These are phyloP conservation scores for Limonius californicus DNA, from an alignment of 1,140 invertebrate species.

Conservation along the genomic window DNA sequence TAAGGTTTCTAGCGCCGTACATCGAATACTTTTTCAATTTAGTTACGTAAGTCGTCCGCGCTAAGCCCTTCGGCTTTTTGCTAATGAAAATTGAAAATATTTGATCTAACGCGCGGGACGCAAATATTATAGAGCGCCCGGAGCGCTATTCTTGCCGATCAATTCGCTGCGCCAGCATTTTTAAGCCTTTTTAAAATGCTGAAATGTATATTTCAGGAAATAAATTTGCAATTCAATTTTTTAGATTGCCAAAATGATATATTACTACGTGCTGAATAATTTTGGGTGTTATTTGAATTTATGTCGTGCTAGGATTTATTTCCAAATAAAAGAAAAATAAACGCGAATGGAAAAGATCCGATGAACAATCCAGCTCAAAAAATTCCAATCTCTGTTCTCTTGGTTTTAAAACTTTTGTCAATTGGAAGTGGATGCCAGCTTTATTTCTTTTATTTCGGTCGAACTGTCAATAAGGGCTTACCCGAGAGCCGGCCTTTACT, in stretches of 20 bases:
- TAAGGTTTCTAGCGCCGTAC: constrained; percentile 3
- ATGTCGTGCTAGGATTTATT: too few relatives aligned
- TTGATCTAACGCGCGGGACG: not conserved
- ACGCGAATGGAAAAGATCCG: not conserved
- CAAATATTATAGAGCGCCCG: too few relatives aligned
- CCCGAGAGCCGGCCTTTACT: constrained; percentile 5
- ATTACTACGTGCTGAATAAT: too few relatives aligned
- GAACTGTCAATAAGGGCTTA: constrained; percentile 23
- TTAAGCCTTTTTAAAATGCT: too few relatives aligned
- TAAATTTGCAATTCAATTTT: too few relatives aligned
- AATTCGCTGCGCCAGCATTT: too few relatives aligned
- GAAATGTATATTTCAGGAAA: too few relatives aligned
- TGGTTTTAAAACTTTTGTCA: constrained; percentile 11
- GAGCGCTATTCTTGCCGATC: too few relatives aligned
- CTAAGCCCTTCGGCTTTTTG: not conserved
- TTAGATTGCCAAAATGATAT: too few relatives aligned
- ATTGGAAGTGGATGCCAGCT: constrained; percentile 15
- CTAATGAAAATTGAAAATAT: not conserved
- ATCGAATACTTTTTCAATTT: constrained; percentile 13
- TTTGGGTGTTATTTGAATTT: too few relatives aligned
- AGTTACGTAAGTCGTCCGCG: not conserved
- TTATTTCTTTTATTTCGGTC: constrained; percentile 24
- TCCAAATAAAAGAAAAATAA: too few relatives aligned
- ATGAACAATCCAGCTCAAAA: not conserved
- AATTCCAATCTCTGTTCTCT: constrained; percentile 16